Evolutionary conservation across 2,797 vertebrate genomes (phyloP).

Genomic region (Phyllotis vaccarum): DNA sequence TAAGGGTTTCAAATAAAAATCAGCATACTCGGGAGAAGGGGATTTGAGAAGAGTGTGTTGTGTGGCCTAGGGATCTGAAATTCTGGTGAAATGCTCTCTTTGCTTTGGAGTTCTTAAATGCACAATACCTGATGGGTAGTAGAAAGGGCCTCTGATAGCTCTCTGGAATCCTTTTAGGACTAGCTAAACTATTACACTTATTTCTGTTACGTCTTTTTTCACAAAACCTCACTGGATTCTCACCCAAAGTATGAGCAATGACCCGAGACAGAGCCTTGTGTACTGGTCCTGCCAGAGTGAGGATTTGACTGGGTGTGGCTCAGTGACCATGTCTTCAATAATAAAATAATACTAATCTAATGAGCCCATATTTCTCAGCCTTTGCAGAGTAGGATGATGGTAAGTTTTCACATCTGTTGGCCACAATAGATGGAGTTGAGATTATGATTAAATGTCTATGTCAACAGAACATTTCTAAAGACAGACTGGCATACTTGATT

Average conservation of each 20-base stretch:
- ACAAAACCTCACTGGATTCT: neutral
- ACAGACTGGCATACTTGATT: neutral
- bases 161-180: neutral
- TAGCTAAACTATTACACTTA: neutral
- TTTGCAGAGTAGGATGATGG: neutral
- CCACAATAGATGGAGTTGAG: neutral
- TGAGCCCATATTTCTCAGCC: neutral
- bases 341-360: neutral
- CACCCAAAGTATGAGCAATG: neutral
- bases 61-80: neutral
- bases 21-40: neutral
- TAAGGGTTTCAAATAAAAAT: neutral
- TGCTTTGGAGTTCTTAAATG: neutral
- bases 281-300: neutral
- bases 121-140: neutral
- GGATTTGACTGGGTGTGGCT: neutral
- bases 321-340: neutral
- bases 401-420: neutral
- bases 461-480: neutral
- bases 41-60: neutral
- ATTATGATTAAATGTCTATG: neutral
- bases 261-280: neutral
- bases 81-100: neutral
- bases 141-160: neutral
- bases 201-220: neutral